Percentiles rank a stretch among this genome's conserved stretches.
These are phyloP conservation scores for Spinus olivaceus DNA, from an alignment of 2,797 vertebrate genomes.

Conservation along the genomic window DNA sequence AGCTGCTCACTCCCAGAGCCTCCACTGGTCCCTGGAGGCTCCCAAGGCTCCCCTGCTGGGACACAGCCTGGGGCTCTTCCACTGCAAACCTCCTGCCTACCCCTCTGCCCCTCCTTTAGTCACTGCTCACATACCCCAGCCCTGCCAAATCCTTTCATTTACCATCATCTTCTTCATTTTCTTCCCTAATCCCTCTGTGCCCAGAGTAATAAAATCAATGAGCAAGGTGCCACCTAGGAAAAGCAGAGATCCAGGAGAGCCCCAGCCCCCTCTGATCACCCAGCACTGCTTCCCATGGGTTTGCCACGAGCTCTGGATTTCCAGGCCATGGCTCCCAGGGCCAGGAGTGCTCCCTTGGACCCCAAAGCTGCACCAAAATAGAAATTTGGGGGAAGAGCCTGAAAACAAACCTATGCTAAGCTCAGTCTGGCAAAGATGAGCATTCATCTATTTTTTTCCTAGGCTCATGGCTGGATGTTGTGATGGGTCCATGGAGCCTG, in stretches of 20 bases:
- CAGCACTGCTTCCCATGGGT: not conserved
- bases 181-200: not conserved
- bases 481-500: not conserved
- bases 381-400: not conserved
- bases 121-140: not conserved
- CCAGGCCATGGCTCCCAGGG: not conserved
- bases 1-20: rapidly evolving
- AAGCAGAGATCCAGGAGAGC: not conserved
- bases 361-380: not conserved
- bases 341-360: not conserved
- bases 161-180: not conserved
- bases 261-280: not conserved
- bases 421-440: not conserved
- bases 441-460: not conserved
- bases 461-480: not conserved
- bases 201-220: not conserved
- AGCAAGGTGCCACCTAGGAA: not conserved
- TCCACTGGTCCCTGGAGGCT: not conserved
- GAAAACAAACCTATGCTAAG: not conserved
- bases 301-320: not conserved
- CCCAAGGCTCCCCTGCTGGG: not conserved
- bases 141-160: not conserved
- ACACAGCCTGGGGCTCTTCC: rapidly evolving
- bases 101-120: not conserved
- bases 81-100: not conserved